Evolutionary conservation across 2,888 invertebrate species (phyloP).

Genomic region (Athalia cordata): DNA sequence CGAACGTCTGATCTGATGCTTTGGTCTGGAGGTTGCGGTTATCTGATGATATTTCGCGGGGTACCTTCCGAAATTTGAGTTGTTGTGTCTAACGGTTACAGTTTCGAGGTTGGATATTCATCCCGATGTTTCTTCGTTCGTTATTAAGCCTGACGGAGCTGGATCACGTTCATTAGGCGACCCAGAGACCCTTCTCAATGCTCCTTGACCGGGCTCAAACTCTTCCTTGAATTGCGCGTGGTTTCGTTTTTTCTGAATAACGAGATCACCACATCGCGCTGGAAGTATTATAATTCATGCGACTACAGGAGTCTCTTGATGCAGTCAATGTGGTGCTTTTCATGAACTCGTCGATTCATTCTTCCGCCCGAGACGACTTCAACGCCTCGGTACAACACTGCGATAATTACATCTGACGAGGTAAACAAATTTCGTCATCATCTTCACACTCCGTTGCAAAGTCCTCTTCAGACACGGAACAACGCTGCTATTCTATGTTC

Average conservation of each 20-base stretch:
- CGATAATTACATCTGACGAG: conserved; percentile 5
- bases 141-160: neutral
- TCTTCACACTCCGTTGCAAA: neutral
- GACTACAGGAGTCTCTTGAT: neutral
- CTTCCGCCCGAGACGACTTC: neutral
- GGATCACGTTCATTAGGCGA: conserved; percentile 16
- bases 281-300: neutral
- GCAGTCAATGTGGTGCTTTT: neutral
- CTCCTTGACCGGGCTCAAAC: conserved; percentile 21
- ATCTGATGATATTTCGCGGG: too few species aligned
- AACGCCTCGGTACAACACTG: conserved; percentile 1
- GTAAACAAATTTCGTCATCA: conserved; percentile 15
- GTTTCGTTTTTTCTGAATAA: neutral
- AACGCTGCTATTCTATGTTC: neutral
- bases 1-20: too few species aligned
- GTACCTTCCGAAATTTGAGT: too few species aligned
- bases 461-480: conserved; percentile 8
- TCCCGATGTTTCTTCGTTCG: neutral
- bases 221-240: neutral
- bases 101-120: neutral
- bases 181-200: neutral
- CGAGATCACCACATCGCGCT: too few species aligned
- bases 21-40: too few species aligned
- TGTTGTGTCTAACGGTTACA: neutral
- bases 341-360: neutral